Percentiles rank a stretch among this genome's conserved stretches.
phyloP scores from a whole-genome alignment of 2,797 vertebrate genomes.

The Gallinago nigripennis region DNA sequence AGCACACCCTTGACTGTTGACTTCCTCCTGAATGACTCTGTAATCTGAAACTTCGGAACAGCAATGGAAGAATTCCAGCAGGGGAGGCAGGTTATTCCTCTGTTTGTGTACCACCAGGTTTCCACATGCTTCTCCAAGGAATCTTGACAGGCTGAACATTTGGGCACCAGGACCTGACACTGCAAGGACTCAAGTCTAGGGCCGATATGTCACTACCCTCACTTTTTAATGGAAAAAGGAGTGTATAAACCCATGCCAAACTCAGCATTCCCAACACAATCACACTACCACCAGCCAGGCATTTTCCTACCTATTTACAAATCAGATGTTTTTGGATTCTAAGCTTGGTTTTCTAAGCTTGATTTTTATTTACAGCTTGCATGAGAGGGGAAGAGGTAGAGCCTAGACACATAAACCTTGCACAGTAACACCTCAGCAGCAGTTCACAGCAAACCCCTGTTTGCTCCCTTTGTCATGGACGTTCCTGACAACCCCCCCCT shows the following conservation, averaged over 20 bases:
- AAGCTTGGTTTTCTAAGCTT: not conserved
- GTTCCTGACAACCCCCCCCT: not conserved
- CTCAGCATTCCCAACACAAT: not conserved
- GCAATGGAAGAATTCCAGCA: not conserved
- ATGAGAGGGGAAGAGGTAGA: not conserved
- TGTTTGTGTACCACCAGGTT: not conserved
- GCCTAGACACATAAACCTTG: not conserved
- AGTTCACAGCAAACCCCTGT: not conserved
- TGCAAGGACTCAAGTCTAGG: fast-evolving
- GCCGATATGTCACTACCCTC: not conserved
- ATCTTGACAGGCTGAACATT: not conserved
- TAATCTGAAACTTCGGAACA: constrained; percentile 24
- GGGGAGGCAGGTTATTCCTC: not conserved
- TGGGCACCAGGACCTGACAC: not conserved
- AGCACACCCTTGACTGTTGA: constrained; percentile 20
- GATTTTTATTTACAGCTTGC: not conserved
- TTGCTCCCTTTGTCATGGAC: not conserved
- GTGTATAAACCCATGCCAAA: not conserved
- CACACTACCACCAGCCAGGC: not conserved
- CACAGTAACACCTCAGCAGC: not conserved
- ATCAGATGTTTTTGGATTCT: not conserved
- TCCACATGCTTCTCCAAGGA: not conserved
- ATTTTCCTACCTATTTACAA: not conserved
- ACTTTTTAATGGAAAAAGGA: not conserved
- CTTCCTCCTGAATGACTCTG: constrained; percentile 33